Percentiles rank a stretch among this genome's conserved stretches.
Evolutionary conservation across 2,888 invertebrate species (phyloP).

Genomic region (Octonoba sinensis): DNA sequence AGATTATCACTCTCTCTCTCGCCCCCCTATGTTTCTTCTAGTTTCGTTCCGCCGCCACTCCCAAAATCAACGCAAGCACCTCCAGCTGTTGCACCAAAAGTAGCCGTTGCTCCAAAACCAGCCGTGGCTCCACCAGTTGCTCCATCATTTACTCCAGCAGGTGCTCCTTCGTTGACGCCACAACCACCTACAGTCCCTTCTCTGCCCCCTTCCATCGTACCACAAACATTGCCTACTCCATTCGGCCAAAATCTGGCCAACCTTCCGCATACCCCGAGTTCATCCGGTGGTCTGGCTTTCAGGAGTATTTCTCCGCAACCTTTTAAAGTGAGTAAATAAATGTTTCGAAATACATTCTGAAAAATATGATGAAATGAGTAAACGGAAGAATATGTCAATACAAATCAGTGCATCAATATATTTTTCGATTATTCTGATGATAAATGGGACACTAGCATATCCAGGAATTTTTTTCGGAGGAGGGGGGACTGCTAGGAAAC

Average conservation of each 20-base stretch:
- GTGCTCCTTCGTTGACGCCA: conserved; percentile 18
- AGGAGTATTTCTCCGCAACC: conserved; percentile 58
- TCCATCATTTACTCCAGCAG: background rate
- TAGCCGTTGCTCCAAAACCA: conserved; percentile 5
- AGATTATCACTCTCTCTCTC: no score
- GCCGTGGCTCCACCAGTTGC: background rate
- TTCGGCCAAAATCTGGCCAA: conserved; percentile 14
- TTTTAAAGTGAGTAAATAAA: conserved; percentile 28
- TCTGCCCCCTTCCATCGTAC: conserved; percentile 28
- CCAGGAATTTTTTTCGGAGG: no score
- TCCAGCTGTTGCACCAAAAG: conserved; percentile 11
- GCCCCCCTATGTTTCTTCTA: background rate
- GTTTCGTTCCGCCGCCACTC: background rate
- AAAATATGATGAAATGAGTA: no score
- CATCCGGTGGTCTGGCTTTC: conserved; percentile 46
- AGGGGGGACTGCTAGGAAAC: no score
- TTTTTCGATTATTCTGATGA: no score
- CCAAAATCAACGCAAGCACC: background rate
- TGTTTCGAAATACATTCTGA: background rate
- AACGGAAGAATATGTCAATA: no score
- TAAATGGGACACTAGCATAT: no score
- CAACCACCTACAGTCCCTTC: conserved; percentile 12
- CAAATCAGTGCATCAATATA: no score
- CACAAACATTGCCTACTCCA: conserved; percentile 14
- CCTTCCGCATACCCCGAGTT: conserved; percentile 46